Base-by-base conservation (phyloP, 2,888 invertebrate genomes). In the Drosophila meridionalis region DNA sequence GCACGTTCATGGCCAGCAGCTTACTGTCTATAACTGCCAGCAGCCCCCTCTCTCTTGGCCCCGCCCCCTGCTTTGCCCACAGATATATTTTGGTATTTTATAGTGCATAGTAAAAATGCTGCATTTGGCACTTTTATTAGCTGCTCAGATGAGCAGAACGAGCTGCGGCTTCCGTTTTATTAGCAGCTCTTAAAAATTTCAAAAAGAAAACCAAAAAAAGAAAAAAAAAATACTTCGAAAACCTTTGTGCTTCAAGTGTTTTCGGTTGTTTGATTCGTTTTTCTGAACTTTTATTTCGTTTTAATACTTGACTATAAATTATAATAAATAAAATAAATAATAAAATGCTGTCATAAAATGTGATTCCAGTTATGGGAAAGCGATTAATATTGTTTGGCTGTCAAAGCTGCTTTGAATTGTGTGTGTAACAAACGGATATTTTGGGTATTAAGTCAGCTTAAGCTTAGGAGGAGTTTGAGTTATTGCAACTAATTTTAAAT, bases 81-180 rank as follows among this genome's bases (percentile, higher is more conserved):
- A 59, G 63, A 70, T 75, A 67, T 77, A 14, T 45, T 65, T 64
- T 64, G 53, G 50, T 66, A 74, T 81, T 80, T 82, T 80, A 81
- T 81, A 73, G 81, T 81, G 65, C 67, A 79, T 78, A 81, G 78
- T 79, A 81, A 79, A 79, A 79, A 65, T 65, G 58, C 69, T 81
- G 79, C 79, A 70, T 78, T 81, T 78, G 78, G 80, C 82, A 82
- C 78, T 80, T 80, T 80, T 80, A 80, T 80, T 80, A 70, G 78
- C 78, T 70, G 82, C 77, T 80, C 78, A 78, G 77, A 80, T 78
- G 78, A 80, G 81, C 81, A 67, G 66, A 68, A 72, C 76, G 77
- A 76, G 72, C 68, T 65, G 76, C 64, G 78, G 67, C 71, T 64
- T 64, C 36, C 30, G 63, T 80, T 80, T 80, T 80, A 80, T 80